Evolutionary conservation across 2,888 invertebrate species (phyloP), one percentile per base, ranked within the genome.

Genomic region (Callimorpha dominula): DNA sequence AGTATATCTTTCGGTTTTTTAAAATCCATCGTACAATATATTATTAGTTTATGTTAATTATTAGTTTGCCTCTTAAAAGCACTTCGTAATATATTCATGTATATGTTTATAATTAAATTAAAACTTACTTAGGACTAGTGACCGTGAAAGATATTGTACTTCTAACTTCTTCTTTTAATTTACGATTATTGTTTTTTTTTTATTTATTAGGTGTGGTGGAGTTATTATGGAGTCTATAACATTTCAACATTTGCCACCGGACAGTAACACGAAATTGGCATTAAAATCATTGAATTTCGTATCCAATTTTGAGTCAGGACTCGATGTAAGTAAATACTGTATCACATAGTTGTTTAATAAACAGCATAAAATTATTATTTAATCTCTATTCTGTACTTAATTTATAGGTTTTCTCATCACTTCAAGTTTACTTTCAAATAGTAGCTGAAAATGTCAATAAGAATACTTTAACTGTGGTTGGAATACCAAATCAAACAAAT

Each of bases 161-260:
- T 31, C 31, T 31, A 31, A 31, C 2, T 31, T 31, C 31, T 31
- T 31, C 2, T 46, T 46, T 46, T 46, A 46, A 46, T 46, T 8
- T 46, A 46, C 4, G 31, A 31, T 31, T 2, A 46, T 46, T 46
- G 8, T 46, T 46, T 46, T n/a, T 46, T n/a, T n/a, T 31, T 65
- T 52, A 20, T 40, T 70, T 83, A 85, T n/a, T 65, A 90, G 90
- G 14, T 88, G 89, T 70, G 88, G 87, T 14, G 89, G 90, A 20
- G 73, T 90, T 42, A 43, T 72, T 7, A 74, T 90, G 17, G 76
- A 82, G 57, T 81, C 80, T 70, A 65, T 90, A 1, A 78, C 78
- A 67, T 83, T 85, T 4, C 74, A 75, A 65, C 72, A 86, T 52
- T 65, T 85, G 42, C 80, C 82, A 15, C 67, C 74, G 15, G 3